Base-by-base conservation (phyloP, 2,113 vertebrate genomes). In the Rissa tridactyla region DNA sequence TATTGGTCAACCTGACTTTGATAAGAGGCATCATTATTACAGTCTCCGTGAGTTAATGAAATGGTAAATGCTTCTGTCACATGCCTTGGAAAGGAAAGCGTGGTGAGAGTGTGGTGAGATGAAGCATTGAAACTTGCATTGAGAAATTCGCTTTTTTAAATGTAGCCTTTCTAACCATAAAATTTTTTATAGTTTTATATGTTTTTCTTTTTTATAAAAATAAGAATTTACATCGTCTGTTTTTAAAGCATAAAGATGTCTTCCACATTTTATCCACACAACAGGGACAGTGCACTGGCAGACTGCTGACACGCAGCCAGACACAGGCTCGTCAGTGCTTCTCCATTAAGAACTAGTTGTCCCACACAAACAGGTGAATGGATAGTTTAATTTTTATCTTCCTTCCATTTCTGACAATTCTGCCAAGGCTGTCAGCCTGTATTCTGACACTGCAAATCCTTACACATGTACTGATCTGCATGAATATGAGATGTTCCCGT, bases 1-100 rank as follows among this genome's bases (percentile, higher is more conserved):
- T 95, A 79, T 92, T 95, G 69, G 79, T 64, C 76, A 92, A 80
- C 60, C 26, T 97, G 30, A 88, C 47, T 96, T 88, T 61, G 46
- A 88, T 93, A 86, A 92, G 71, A 85, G 61, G 18, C 32, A 38
- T 96, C 49, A 52, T 87, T 95, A 93, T 90, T 64, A 78, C 42
- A 70, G 55, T 51, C 68, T 62, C 34, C 27, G 22, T 62, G 77
- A 90, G 42, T 83, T 96, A 93, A 90, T 97, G 90, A 95, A 96
- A 71, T 90, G 65, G 57, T 92, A 93, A 95, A 97, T 94, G 93
- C 40, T 58, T 65, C 27, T 84, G 38, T 87, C 75, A 66, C 42
- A 1, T 32, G 15, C 36, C 44, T 64, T 61, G 38, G 42, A 86
- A 88, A 75, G 36, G 30, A 81, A 54, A 66, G 65, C 10, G 40